These are phyloP conservation scores for Dreissena rostriformis DNA, from an alignment of 1,140 invertebrate species.

Conservation along the genomic window DNA sequence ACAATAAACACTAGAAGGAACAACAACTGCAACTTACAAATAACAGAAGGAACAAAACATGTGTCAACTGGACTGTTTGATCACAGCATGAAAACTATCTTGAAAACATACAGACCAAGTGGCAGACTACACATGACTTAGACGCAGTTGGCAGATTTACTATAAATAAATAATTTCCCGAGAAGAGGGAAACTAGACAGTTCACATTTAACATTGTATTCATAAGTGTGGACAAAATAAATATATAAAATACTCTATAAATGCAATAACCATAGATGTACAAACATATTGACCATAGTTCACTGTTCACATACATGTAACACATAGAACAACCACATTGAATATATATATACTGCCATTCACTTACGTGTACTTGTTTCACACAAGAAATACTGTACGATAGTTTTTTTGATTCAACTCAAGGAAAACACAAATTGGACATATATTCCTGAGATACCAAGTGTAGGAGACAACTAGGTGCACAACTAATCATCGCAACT, in stretches of 20 bases:
- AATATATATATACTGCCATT: slow-evolving; percentile 8
- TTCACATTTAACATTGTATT: too few species aligned
- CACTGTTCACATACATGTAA: neutral
- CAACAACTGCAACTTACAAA: neutral
- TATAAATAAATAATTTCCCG: too few species aligned
- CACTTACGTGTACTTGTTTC: neutral
- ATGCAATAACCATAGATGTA: neutral
- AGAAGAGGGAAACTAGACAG: too few species aligned
- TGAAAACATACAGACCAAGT: neutral
- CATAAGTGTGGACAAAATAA: too few species aligned
- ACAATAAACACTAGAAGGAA: neutral
- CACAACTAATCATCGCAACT: slow-evolving; percentile 32
- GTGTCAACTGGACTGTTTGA: neutral
- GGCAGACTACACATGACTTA: neutral
- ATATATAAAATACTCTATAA: neutral
- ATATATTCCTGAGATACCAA: slow-evolving; percentile 51
- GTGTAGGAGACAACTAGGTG: slow-evolving; percentile 48
- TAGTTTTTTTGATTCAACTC: slow-evolving; percentile 2
- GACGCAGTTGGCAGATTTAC: too few species aligned
- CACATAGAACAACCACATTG: slow-evolving; percentile 2
- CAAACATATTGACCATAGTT: neutral
- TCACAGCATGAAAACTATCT: neutral
- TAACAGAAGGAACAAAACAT: neutral
- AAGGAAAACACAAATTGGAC: slow-evolving; percentile 40
- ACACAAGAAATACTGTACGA: slow-evolving; percentile 13